A percentile compares a stretch with the other conserved stretches of the same genome.
These are phyloP conservation scores for Oreonectes daqikongensis DNA, from an alignment of 2,797 vertebrate genomes.

Conservation along the genomic window DNA sequence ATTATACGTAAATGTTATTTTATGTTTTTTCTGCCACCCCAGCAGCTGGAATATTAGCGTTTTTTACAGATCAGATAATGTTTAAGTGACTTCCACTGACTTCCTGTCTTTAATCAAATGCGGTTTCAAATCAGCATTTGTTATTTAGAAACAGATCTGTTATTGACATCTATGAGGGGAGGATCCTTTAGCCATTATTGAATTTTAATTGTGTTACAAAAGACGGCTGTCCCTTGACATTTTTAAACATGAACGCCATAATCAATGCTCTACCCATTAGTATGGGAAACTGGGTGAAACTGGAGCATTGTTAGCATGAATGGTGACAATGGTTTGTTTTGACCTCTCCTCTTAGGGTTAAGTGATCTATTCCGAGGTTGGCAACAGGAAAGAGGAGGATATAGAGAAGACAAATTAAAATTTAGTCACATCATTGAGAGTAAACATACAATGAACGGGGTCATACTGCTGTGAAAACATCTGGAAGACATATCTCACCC, in stretches of 20 bases:
- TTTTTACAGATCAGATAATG: neutral
- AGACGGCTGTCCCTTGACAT: conserved; percentile 6
- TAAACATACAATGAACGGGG: neutral
- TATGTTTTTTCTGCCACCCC: too few relatives aligned
- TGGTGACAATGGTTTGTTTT: conserved; percentile 27
- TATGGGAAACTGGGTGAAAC: neutral
- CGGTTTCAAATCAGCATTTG: neutral
- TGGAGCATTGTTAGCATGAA: conserved; percentile 49
- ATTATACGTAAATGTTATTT: too few relatives aligned
- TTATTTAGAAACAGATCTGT: neutral
- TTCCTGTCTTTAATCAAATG: conserved; percentile 22
- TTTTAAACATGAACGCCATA: conserved; percentile 32
- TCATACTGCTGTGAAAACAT: neutral
- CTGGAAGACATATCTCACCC: neutral
- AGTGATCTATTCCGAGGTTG: conserved; percentile 41
- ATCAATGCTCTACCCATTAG: conserved; percentile 38
- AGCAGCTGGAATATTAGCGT: neutral
- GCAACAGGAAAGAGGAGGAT: conserved; percentile 17
- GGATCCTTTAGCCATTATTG: conserved; percentile 19
- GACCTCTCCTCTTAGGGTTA: conserved; percentile 22
- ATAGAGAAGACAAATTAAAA: too few relatives aligned
- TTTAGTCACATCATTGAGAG: neutral
- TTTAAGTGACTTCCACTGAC: conserved; percentile 34
- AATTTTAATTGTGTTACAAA: conserved; percentile 31
- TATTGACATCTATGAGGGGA: conserved; percentile 31